phyloP scores from a whole-genome alignment of 2,888 invertebrate genomes.

The Rosalia funebris region DNA sequence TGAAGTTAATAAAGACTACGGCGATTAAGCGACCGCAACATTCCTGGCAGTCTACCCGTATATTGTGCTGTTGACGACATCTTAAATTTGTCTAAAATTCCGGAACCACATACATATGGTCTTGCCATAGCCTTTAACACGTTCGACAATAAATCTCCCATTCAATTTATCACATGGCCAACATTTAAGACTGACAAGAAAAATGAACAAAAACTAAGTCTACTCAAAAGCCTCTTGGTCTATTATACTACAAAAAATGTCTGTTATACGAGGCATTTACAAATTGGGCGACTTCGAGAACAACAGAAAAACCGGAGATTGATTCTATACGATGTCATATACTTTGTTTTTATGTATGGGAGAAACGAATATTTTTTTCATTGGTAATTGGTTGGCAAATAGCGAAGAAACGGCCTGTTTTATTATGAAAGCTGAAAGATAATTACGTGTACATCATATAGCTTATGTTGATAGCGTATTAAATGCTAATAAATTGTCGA shows the following conservation, averaged over 20 bases:
- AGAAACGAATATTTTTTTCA: too few species aligned
- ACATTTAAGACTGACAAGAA: slow-evolving; percentile 25
- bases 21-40: too few species aligned
- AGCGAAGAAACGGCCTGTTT: background rate
- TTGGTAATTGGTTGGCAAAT: background rate
- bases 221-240: slow-evolving; percentile 20
- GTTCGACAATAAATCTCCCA: slow-evolving; percentile 20
- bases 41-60: too few species aligned
- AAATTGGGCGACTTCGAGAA: slow-evolving; percentile 17
- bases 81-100: slow-evolving; percentile 19
- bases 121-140: slow-evolving; percentile 24
- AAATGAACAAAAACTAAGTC: slow-evolving; percentile 29
- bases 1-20: too few species aligned
- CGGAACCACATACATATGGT: slow-evolving; percentile 15
- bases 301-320: slow-evolving; percentile 10
- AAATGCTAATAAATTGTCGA: too few species aligned
- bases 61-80: background rate
- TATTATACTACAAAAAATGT: slow-evolving; percentile 19
- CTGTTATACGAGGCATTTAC: slow-evolving; percentile 21
- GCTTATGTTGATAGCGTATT: too few species aligned
- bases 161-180: slow-evolving; percentile 28
- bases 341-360: background rate
- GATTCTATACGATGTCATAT: slow-evolving; percentile 3
- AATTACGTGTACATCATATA: background rate
- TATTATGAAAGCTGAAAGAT: background rate